These are phyloP conservation scores for Slavum lentiscoides DNA, from an alignment of 2,888 invertebrate genomes.

Conservation along the genomic window DNA sequence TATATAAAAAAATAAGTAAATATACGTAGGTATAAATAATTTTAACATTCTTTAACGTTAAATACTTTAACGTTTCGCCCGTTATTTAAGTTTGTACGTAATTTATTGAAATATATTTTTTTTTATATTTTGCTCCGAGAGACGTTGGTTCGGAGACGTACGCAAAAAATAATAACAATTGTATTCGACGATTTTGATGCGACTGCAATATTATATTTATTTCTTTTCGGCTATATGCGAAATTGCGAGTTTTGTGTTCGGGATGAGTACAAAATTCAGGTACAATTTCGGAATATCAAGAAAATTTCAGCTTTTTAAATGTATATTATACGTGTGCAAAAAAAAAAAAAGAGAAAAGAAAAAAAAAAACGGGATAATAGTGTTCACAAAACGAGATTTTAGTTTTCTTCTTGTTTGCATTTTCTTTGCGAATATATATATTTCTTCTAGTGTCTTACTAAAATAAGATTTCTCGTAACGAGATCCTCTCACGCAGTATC, in stretches of 20 bases:
- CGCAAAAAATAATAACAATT: too few species aligned
- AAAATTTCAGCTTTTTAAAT: conserved; percentile 2
- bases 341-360: background rate
- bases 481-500: background rate
- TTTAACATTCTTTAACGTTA: too few species aligned
- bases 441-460: background rate
- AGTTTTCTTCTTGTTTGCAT: background rate
- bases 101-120: too few species aligned
- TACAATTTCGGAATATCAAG: background rate
- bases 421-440: background rate
- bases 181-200: too few species aligned
- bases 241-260: background rate
- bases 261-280: background rate
- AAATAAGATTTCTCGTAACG: conserved; percentile 34
- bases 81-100: too few species aligned
- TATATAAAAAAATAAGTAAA: too few species aligned
- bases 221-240: too few species aligned
- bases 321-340: background rate
- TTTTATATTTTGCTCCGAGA: too few species aligned
- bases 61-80: too few species aligned
- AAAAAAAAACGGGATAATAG: background rate
- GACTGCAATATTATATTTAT: too few species aligned
- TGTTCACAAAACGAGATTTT: conserved; percentile 23
- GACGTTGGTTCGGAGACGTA: too few species aligned
- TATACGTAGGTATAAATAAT: too few species aligned